Percentiles rank a stretch among this genome's conserved stretches.
Evolutionary conservation across 2,113 vertebrate genomes (phyloP).

Genomic region (Larimichthys crocea): DNA sequence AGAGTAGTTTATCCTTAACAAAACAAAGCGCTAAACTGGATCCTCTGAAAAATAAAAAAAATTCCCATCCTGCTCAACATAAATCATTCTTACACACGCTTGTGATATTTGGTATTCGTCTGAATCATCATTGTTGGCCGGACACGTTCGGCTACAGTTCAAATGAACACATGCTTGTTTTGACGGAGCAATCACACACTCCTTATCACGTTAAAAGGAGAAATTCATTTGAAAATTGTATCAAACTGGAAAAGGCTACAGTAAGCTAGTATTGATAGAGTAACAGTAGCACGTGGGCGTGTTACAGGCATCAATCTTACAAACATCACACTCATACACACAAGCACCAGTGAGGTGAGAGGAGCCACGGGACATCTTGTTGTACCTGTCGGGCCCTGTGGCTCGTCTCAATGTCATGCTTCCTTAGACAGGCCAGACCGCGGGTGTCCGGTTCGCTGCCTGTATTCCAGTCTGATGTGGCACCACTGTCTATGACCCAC

Average conservation of each 20-base stretch:
- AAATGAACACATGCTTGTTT: not conserved
- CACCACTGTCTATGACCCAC: conserved; percentile 97
- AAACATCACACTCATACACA: conserved; percentile 14
- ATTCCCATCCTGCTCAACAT: not conserved
- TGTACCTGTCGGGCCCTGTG: conserved; percentile 98
- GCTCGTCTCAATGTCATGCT: conserved; percentile 91
- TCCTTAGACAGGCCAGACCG: conserved; percentile 92
- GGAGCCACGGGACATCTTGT: conserved; percentile 52
- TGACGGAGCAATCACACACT: not conserved
- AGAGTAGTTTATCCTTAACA: too few relatives aligned
- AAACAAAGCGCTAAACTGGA: not conserved
- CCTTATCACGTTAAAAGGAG: not conserved
- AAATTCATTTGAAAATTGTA: not conserved
- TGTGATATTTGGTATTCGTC: not conserved
- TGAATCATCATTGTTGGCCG: not conserved
- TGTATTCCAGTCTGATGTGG: conserved; percentile 96
- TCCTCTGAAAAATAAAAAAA: not conserved
- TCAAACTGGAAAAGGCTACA: not conserved
- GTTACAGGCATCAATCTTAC: not conserved
- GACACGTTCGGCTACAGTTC: not conserved
- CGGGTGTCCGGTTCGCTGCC: conserved; percentile 92
- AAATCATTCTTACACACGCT: not conserved
- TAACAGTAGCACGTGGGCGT: not conserved
- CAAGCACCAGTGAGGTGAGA: conserved; percentile 3
- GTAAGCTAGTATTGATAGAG: not conserved